Conservation (phyloP, 1,140 invertebrate species). For the Conus ventricosus region DNA sequence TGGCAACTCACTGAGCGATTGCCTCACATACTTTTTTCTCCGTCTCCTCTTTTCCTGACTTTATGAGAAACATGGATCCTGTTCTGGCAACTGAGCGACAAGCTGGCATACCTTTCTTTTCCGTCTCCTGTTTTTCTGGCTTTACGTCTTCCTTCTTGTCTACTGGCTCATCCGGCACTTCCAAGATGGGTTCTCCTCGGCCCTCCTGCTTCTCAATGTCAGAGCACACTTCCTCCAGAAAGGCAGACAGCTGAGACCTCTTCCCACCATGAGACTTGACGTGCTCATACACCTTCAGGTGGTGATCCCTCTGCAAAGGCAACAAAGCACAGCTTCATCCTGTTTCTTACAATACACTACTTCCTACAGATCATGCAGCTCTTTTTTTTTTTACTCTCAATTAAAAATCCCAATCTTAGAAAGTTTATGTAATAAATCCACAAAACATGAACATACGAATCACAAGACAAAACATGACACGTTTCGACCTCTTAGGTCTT, state of each 20-base stretch:
- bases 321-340: neutral
- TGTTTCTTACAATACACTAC: neutral
- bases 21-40: too few species aligned
- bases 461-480: too few species aligned
- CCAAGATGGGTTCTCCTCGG: constrained; percentile 47
- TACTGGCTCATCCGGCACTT: constrained; percentile 4
- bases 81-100: too few species aligned
- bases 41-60: too few species aligned
- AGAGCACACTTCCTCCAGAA: constrained; percentile 48
- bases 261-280: constrained; percentile 47
- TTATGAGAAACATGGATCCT: too few species aligned
- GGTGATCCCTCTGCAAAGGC: constrained; percentile 50
- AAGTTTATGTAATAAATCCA: too few species aligned
- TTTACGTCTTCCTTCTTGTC: neutral
- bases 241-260: constrained; percentile 53
- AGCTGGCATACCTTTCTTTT: neutral
- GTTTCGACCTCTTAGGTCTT: too few species aligned
- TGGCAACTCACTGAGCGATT: too few species aligned
- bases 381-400: too few species aligned
- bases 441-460: too few species aligned
- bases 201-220: constrained; percentile 51
- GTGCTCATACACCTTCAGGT: constrained; percentile 43
- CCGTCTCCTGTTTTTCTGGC: neutral
- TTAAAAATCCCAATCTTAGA: too few species aligned
- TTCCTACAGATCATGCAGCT: neutral